Evolutionary conservation across 2,797 vertebrate species (phyloP).

Genomic region (Nyctalus aviator): DNA sequence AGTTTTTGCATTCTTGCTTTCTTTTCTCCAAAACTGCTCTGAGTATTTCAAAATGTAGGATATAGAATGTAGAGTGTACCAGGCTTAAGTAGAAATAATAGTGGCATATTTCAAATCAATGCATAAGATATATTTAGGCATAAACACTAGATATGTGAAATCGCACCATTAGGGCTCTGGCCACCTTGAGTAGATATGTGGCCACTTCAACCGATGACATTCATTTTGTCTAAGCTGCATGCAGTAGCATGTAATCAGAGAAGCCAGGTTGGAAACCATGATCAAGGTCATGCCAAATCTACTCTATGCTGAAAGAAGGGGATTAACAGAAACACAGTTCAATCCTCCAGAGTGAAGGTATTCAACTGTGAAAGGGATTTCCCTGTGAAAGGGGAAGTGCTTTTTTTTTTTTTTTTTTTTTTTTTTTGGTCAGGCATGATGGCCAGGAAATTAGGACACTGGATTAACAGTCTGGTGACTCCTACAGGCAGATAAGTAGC

Average conservation of each 20-base stretch:
- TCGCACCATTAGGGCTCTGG: neutral
- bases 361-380: neutral
- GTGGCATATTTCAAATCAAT: neutral
- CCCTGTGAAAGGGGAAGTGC: neutral
- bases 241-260: neutral
- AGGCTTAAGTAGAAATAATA: neutral
- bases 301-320: neutral
- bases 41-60: neutral
- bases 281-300: neutral
- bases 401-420: neutral
- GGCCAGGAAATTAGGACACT: neutral
- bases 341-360: neutral
- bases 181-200: neutral
- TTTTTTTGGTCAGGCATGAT: neutral
- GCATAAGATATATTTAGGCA: neutral
- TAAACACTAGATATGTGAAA: neutral
- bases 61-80: neutral
- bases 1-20: neutral
- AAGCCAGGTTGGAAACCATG: neutral
- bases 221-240: neutral
- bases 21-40: neutral
- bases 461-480: neutral
- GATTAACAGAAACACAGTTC: neutral
- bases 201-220: neutral
- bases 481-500: neutral